phyloP scores from a whole-genome alignment of 2,113 vertebrate genomes.

The Eurypyga helias region DNA sequence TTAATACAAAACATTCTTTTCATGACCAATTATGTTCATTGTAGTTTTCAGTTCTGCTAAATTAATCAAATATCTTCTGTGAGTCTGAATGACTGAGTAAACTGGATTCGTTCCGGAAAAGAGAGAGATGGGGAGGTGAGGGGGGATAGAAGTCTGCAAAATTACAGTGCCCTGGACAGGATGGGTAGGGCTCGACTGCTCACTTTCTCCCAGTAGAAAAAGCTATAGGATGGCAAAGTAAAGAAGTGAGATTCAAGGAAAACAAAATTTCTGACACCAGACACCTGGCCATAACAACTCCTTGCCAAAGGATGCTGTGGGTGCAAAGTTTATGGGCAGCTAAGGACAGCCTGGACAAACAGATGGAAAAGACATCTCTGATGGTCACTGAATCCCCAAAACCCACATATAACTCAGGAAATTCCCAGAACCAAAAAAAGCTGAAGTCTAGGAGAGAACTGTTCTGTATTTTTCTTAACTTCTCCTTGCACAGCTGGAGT shows the following conservation, averaged over 20 bases:
- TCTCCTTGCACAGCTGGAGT: not conserved
- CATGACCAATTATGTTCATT: not conserved
- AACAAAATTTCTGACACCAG: not conserved
- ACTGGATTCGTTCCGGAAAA: not conserved
- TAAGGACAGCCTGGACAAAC: not conserved
- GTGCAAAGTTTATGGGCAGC: not conserved
- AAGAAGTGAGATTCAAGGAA: not conserved
- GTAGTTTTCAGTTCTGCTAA: not conserved
- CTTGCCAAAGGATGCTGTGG: not conserved
- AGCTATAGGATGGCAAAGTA: not conserved
- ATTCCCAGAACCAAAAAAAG: not conserved
- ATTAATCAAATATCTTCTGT: not conserved
- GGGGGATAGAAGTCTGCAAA: not conserved
- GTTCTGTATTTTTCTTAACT: not conserved
- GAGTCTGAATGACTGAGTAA: not conserved
- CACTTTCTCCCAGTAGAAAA: not conserved
- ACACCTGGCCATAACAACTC: not conserved
- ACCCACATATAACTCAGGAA: not conserved
- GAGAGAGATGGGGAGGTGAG: not conserved
- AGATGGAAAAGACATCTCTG: not conserved
- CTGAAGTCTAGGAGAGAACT: not conserved
- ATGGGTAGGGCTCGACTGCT: not conserved
- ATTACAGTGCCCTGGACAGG: not conserved
- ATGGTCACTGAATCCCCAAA: not conserved
- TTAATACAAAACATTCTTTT: not conserved